Base-by-base conservation (phyloP, 2,113 vertebrate genomes). In the Crocuta crocuta region DNA sequence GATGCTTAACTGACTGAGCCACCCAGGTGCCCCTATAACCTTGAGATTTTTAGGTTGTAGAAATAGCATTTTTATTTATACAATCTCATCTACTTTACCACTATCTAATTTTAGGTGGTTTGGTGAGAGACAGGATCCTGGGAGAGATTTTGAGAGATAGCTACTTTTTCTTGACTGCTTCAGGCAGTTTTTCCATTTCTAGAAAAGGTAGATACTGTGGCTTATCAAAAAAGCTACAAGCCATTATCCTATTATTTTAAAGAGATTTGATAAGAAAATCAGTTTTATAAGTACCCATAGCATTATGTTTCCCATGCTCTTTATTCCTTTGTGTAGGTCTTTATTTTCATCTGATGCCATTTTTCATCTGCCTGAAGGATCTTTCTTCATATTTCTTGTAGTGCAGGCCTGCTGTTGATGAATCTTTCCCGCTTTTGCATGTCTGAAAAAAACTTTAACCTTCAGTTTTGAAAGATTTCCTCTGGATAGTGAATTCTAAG, bases 401-500 rank as follows among this genome's bases (percentile, higher is more conserved):
- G 9, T 76, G 0, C 10, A 43, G 87, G 9, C 28, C 39, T 80
- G 35, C 71, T 90, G 26, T 78, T 71, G 45, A 35, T 73, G 61
- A 90, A 48, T 83, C 78, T 23, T 70, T 89, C 76, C 43, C 61
- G 21, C 33, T n/a, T 94, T 53, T 68, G 2, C 74, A 19, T 48
- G 7, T 80, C 35, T 92, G 17, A 58, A 89, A 94, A 90, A 10
- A 0, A 2, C 10, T 78, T 93, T 89, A 10, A 45, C 4, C 55
- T 82, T 83, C 35, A 71, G 70, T 95, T 71, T 89, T 82, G 26
- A 58, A 66, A 78, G 16, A 19, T 53, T 65, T 94, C 61, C 63
- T 63, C 45, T 43, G 15, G 53, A 7, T 90, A 79, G 90, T 93
- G 43, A 94, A 93, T 87, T 90, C 53, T 96, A 82, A 89, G 23